Evolutionary conservation across 2,113 vertebrate genomes (phyloP).

Genomic region (Carassius gibelio): DNA sequence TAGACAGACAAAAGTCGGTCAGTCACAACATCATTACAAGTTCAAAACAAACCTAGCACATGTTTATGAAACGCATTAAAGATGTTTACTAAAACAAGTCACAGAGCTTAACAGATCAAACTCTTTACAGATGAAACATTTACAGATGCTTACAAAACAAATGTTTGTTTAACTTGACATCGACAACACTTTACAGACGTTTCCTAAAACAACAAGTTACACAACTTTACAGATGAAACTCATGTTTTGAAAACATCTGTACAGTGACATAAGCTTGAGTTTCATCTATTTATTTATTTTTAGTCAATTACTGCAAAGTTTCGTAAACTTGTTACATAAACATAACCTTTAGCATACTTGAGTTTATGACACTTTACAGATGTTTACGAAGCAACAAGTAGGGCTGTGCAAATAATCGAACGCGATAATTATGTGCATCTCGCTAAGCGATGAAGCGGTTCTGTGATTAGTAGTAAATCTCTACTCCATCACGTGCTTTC

Average conservation of each 20-base stretch:
- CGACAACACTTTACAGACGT: background rate
- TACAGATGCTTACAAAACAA: background rate
- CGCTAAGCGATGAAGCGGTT: too few relatives aligned
- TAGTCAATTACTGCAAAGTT: background rate
- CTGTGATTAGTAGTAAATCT: too few relatives aligned
- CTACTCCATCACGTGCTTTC: too few relatives aligned
- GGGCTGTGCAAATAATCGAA: too few relatives aligned
- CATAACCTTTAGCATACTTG: background rate
- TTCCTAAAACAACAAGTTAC: background rate
- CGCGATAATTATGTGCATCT: too few relatives aligned
- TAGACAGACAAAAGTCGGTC: slow-evolving; percentile 3
- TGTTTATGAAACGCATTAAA: background rate
- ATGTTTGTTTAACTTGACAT: background rate
- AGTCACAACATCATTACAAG: background rate
- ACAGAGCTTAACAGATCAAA: background rate
- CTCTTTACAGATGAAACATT: background rate
- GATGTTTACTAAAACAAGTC: background rate
- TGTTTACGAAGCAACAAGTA: background rate
- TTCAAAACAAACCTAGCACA: background rate
- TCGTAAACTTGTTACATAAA: background rate
- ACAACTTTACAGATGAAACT: background rate
- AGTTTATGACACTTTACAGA: background rate
- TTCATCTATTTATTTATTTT: background rate
- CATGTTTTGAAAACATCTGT: background rate
- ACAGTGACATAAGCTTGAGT: background rate